phyloP scores from a whole-genome alignment of 2,888 invertebrate genomes.

The Microctonus aethiopoides region DNA sequence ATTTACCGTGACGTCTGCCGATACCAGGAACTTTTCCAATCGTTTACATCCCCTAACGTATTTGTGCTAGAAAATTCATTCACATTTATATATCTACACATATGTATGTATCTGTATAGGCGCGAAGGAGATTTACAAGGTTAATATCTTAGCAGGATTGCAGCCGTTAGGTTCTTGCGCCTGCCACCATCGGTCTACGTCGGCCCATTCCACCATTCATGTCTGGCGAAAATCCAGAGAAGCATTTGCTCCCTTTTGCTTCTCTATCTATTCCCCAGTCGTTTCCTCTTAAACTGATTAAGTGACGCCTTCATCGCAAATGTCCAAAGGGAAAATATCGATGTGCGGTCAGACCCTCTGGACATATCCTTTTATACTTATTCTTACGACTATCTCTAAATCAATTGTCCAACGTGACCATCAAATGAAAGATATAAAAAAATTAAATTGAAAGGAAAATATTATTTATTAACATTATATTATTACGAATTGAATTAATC shows the following conservation, averaged over 20 bases:
- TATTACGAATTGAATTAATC: background rate
- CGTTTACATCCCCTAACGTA: constrained; percentile 6
- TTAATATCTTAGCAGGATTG: constrained; percentile 43
- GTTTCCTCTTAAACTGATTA: constrained; percentile 56
- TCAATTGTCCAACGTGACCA: no score
- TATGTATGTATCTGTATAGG: background rate
- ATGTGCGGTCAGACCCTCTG: background rate
- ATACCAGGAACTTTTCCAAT: constrained; percentile 15
- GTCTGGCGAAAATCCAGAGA: constrained; percentile 26
- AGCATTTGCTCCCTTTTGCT: background rate
- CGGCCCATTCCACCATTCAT: constrained; percentile 22
- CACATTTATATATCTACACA: no score
- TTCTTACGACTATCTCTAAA: background rate
- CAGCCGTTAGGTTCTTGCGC: constrained; percentile 31
- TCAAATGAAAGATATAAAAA: no score
- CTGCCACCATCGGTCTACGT: constrained; percentile 21
- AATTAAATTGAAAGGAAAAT: no score
- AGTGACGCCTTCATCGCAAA: constrained; percentile 52
- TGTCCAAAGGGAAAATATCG: constrained; percentile 36
- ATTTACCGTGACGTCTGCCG: background rate
- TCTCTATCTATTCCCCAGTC: constrained; percentile 14
- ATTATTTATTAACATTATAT: no score
- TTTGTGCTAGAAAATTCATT: background rate
- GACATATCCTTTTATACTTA: constrained; percentile 1
- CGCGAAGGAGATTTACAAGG: constrained; percentile 4